A percentile compares a stretch with the other conserved stretches of the same genome.
phyloP scores from a whole-genome alignment of 2,113 vertebrate species.

The Sylvia atricapilla region DNA sequence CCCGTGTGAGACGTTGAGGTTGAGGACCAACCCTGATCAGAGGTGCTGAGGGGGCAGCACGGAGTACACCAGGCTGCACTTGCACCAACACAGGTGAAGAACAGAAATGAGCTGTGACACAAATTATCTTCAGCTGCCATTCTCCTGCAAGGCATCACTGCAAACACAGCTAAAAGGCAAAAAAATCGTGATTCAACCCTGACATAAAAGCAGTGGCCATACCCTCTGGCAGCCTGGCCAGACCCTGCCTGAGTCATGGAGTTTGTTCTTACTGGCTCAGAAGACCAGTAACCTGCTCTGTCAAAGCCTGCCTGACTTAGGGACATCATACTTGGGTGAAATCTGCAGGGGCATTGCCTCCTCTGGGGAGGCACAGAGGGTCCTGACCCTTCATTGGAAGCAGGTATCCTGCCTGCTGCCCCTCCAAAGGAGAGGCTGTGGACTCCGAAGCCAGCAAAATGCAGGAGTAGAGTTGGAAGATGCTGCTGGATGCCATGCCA shows the following conservation, averaged over 20 bases:
- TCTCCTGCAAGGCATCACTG: neutral
- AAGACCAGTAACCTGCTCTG: neutral
- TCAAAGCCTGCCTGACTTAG: neutral
- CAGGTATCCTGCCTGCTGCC: neutral
- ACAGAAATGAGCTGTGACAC: neutral
- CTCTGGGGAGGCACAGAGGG: neutral
- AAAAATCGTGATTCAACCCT: neutral
- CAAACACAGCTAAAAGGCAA: neutral
- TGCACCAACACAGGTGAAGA: neutral
- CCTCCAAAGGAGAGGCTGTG: neutral
- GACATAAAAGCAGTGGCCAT: neutral
- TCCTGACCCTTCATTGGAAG: neutral
- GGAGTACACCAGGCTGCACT: neutral
- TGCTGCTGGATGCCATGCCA: accelerated
- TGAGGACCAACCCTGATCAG: neutral
- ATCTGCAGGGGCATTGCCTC: neutral
- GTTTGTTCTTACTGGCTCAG: neutral
- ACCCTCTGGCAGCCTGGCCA: neutral
- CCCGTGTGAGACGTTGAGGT: accelerated
- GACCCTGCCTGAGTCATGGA: neutral
- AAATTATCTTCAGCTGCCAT: neutral
- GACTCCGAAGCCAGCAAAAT: neutral
- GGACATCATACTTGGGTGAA: neutral
- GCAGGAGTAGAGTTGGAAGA: neutral
- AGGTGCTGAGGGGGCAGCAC: neutral